These are phyloP conservation scores for Eretmocerus hayati DNA, from an alignment of 2,888 invertebrate species.

Conservation along the genomic window DNA sequence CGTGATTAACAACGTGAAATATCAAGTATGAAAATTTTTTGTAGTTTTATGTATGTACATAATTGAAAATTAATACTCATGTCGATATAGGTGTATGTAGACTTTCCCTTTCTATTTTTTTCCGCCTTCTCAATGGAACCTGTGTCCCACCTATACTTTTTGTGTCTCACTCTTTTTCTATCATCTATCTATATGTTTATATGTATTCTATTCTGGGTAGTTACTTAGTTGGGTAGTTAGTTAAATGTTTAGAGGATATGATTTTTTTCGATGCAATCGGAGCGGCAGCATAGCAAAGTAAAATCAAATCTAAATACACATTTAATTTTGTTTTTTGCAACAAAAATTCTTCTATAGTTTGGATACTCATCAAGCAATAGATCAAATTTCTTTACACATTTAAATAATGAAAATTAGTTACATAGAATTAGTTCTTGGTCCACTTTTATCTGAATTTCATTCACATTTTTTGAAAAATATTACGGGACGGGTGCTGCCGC, in stretches of 20 bases:
- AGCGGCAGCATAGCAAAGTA: slow-evolving; percentile 15
- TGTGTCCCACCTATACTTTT: slow-evolving; percentile 13
- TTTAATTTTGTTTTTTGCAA: background rate
- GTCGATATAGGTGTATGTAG: slow-evolving; percentile 1
- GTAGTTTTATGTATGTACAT: slow-evolving; percentile 8
- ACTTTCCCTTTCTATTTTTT: background rate
- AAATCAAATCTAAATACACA: background rate
- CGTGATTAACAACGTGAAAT: slow-evolving; percentile 23
- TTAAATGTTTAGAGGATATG: slow-evolving; percentile 7
- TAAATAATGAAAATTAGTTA: no score
- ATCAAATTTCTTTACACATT: background rate
- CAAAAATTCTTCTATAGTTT: background rate
- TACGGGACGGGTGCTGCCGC: slow-evolving; percentile 13
- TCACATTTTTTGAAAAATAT: no score
- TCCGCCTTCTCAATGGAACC: slow-evolving; percentile 8
- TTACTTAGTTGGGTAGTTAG: slow-evolving; percentile 5
- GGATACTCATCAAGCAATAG: background rate
- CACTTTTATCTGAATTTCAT: no score
- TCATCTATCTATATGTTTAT: slow-evolving; percentile 9
- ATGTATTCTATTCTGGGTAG: slow-evolving; percentile 1
- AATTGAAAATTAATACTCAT: slow-evolving; percentile 7
- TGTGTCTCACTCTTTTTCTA: slow-evolving; percentile 9
- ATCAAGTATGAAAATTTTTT: slow-evolving; percentile 1
- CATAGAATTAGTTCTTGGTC: no score
- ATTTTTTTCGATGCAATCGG: slow-evolving; percentile 19